Evolutionary conservation across 2,888 invertebrate genomes (phyloP), one percentile per base, ranked within the genome.

Genomic region (Bugulina stolonifera): DNA sequence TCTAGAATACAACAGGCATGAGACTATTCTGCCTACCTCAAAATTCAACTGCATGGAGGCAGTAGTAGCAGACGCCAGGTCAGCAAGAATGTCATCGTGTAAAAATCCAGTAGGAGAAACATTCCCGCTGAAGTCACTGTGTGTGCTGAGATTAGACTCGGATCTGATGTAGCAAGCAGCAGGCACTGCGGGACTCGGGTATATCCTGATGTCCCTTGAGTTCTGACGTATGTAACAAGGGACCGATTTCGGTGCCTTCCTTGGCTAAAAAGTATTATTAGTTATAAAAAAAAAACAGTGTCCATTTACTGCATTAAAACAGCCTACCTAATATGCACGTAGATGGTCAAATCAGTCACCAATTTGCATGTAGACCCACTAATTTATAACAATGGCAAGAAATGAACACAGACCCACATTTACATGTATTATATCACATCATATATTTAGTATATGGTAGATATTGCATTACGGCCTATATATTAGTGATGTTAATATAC

Each of bases 91-190:
- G 43, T 43, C 43, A 43, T 43, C 43, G 10, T 43, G 43, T 10
- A 43, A 5, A 43, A 43, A 43, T 5, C 18, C 18, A 18, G 43
- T 43, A n/a, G 32, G 64, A 64, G 64, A 64, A 10, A 32, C n/a
- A 34, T 18, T 32, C 1, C 27, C 64, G 18, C 43, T 43, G 32
- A 25, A 64, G 27, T 64, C 32, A 34, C 64, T 64, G 5, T 64
- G 22, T 10, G 3, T 22, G n/a, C 64, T 64, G 29, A 64, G 27
- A 64, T 25, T 64, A 14, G 64, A 64, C 25, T 64, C 64, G 27
- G 64, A 64, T 64, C 64, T 64, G 64, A 64, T 64, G 64, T 64
- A 64, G 34, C 64, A 64, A 64, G 64, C 64, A 10, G 64, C 64
- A 29, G 64, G 64, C 34, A 64, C 34, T 10, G 64, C 10, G 2